Percentiles rank a stretch among this genome's conserved stretches.
These are phyloP conservation scores for Cydia amplana DNA, from an alignment of 1,140 invertebrate species.

Conservation along the genomic window DNA sequence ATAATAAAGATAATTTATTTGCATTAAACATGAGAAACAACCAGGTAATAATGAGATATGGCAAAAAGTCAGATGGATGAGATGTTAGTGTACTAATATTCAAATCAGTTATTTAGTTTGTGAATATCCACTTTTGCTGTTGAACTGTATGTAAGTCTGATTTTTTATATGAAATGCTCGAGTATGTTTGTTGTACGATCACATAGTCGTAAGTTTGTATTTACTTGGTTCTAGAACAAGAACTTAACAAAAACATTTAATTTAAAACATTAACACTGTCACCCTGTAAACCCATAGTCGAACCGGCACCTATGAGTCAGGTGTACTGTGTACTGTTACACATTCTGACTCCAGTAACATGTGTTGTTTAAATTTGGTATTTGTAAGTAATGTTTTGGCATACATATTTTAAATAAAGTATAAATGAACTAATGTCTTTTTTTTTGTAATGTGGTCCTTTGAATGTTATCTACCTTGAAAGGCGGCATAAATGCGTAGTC, in stretches of 20 bases:
- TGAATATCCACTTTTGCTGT: conserved; percentile 35
- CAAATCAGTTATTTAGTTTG: conserved; percentile 15
- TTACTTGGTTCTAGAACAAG: conserved; percentile 31
- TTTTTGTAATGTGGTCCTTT: not conserved
- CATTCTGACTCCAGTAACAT: conserved; percentile 8
- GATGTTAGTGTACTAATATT: not conserved
- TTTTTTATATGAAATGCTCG: conserved; percentile 67
- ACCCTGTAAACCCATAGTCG: not conserved
- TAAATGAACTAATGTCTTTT: not conserved
- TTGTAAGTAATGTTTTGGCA: conserved; percentile 31
- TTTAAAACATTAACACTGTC: conserved; percentile 17
- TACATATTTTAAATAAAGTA: conserved; percentile 33
- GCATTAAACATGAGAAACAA: no score
- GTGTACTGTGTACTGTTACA: not conserved
- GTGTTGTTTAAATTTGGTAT: conserved; percentile 27
- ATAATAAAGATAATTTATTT: no score
- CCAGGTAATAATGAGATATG: no score
- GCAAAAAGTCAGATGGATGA: not conserved
- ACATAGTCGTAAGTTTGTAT: conserved; percentile 51
- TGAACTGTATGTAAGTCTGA: conserved; percentile 67
- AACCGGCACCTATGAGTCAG: conserved; percentile 5
- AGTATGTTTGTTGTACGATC: conserved; percentile 56
- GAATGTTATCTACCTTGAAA: not conserved
- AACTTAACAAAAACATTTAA: conserved; percentile 15
- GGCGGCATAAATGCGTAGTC: no score